Base-by-base conservation (phyloP, 2,888 invertebrate species). In the Hypena proboscidalis region DNA sequence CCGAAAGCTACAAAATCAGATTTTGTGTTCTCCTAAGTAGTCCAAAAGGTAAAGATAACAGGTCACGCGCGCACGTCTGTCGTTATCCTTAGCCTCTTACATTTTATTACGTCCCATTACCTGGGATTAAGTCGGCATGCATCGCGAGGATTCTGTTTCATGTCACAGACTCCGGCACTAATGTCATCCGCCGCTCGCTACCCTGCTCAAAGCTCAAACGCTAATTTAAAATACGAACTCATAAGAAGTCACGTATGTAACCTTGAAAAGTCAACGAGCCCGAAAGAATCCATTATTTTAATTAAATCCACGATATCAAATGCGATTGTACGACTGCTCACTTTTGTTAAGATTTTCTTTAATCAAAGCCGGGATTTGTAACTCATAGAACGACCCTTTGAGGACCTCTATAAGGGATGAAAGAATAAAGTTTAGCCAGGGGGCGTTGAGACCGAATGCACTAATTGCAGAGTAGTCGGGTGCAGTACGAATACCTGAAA, bases 91-190 rank as follows among this genome's bases (percentile, higher is more conserved):
- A 73, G 79, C 76, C 86, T 86, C 85, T 86, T 86, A 86, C 87
- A 85, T 87, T 89, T 88, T 88, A 88, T 86, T 85, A 82, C 80
- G 70, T 70, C 77, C 81, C 84, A 85, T 88, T 86, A 87, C 85
- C 83, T 79, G 77, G 79, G 82, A 87, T 87, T 86, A 87, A 85
- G 83, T 79, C 81, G 66, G 75, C 80, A 81, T 83, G 80, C 80
- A 83, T 80, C 74, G 77, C 70, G 68, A 67, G 76, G 76, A 75
- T 80, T 80, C 80, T 83, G 79, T 77, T 78, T 77, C 82, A 78
- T 79, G 80, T 77, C 74, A 60, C 66, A 76, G 67, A 56, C 69
- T 70, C 70, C 63, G 58, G 51, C 66, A 70, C 67, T 80, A 80
- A 77, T 77, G 70, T 70, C 67, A 55, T 67, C 61, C 59, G 63